Evolutionary conservation across 2,113 vertebrate genomes (phyloP), one percentile per base, ranked within the genome.

Genomic region (Maylandia zebra): DNA sequence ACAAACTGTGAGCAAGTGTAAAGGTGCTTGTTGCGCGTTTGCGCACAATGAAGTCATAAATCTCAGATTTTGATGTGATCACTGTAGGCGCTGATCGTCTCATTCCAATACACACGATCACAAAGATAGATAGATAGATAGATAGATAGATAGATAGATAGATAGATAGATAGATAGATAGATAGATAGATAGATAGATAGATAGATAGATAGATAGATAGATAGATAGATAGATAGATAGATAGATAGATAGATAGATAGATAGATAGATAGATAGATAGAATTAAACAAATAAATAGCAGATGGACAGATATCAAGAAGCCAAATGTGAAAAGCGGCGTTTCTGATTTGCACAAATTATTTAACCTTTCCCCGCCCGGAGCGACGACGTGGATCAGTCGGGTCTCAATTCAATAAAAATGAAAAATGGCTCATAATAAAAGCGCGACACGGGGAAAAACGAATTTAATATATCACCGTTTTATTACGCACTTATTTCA

Each of bases 401-500:
- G 81, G 86, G 95, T 94, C 95, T 96, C 95, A 96, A 97, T 96
- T 96, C 95, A 97, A 97, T 96, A 96, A 96, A 94, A 91, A 96
- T 96, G 95, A 97, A 94, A 95, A 96, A 97, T 96, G 95, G 86
- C 91, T 96, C 91, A 96, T 96, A 97, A 97, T 96, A 97, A 97
- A 97, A 95, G 38, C 89, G 93, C 94, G 96, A 96, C 95, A 94
- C 96, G 91, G 91, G 94, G 95, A 95, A 96, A 97, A 94, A 96
- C 96, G 96, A 95, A 96, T 96, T 96, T 96, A 97, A 97, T 96
- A 96, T 95, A 96, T 97, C 96, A 96, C 95, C 95, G 96, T 97
- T 97, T 97, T 97, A 97, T 97, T 96, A 97, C 96, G 94, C 95
- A 96, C 96, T 97, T 97, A 97, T 97, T 97, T 97, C 97, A 96